Evolutionary conservation across 2,113 vertebrate genomes (phyloP).

Genomic region (Etheostoma spectabile): DNA sequence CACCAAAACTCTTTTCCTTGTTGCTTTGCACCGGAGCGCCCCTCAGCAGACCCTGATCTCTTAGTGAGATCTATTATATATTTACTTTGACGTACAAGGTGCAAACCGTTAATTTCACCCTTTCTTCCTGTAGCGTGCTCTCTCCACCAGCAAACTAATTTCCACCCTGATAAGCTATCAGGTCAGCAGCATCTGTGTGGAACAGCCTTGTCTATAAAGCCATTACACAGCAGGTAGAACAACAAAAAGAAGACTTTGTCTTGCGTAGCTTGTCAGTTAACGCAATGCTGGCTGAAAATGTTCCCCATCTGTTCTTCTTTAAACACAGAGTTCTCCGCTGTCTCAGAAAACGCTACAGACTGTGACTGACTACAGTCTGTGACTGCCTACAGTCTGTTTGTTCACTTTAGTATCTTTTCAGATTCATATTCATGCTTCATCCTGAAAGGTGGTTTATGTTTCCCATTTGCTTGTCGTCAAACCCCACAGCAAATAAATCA

Average conservation of each 20-base stretch:
- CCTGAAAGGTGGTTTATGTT: slow-evolving; percentile 7
- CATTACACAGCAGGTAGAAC: slow-evolving; percentile 11
- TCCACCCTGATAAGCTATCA: slow-evolving; percentile 25
- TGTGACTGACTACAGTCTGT: background rate
- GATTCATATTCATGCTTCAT: slow-evolving; percentile 14
- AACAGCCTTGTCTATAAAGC: slow-evolving; percentile 3
- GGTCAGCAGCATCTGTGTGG: slow-evolving; percentile 18
- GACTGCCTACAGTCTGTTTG: background rate
- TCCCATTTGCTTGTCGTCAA: slow-evolving; percentile 16
- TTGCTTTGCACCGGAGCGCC: background rate
- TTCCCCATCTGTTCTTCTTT: slow-evolving; percentile 65
- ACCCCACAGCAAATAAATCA: background rate
- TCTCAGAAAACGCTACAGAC: background rate
- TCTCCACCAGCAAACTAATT: slow-evolving; percentile 20
- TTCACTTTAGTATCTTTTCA: background rate
- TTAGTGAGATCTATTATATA: background rate
- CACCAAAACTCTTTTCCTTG: background rate
- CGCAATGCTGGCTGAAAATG: slow-evolving; percentile 25
- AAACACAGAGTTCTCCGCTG: background rate
- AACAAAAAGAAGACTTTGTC: background rate
- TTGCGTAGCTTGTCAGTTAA: slow-evolving; percentile 5
- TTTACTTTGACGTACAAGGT: slow-evolving; percentile 8
- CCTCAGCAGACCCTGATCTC: slow-evolving; percentile 3
- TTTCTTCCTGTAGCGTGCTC: slow-evolving; percentile 11
- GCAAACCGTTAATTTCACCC: slow-evolving; percentile 6